Conservation (phyloP, 2,888 invertebrate genomes). For the Philereme transversata region DNA sequence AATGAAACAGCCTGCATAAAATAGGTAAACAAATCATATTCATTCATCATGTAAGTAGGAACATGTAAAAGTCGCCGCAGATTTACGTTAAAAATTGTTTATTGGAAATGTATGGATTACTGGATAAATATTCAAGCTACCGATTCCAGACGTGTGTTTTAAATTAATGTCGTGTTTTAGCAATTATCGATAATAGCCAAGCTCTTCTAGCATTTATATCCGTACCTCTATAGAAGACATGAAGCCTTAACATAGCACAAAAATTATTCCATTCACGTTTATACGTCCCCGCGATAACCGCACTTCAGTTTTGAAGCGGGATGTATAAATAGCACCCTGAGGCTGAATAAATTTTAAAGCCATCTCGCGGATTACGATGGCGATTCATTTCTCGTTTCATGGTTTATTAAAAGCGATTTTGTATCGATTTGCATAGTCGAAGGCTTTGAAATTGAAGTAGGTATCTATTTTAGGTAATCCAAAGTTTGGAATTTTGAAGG, state of each 20-base stretch:
- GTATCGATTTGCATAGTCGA: conserved; percentile 20
- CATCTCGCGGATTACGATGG: conserved; percentile 45
- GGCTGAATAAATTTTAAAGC: conserved; percentile 80
- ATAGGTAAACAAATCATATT: too few relatives aligned
- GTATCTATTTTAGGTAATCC: not conserved
- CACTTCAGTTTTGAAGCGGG: conserved; percentile 79
- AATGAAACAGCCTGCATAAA: too few relatives aligned
- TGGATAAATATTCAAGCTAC: too few relatives aligned
- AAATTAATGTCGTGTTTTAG: too few relatives aligned
- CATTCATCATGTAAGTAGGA: too few relatives aligned
- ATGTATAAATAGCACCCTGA: conserved; percentile 77
- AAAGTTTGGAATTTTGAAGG: too few relatives aligned
- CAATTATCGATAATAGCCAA: too few relatives aligned
- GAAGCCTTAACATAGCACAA: conserved; percentile 6
- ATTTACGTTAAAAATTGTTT: too few relatives aligned
- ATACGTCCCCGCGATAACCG: conserved; percentile 77
- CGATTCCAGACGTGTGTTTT: too few relatives aligned
- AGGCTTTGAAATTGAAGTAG: not conserved
- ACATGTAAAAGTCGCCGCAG: too few relatives aligned
- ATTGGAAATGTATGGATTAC: too few relatives aligned
- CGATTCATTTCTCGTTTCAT: conserved; percentile 31
- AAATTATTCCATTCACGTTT: conserved; percentile 71
- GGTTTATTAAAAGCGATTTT: conserved; percentile 32
- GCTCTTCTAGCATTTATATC: too few relatives aligned
- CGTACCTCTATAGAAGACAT: conserved; percentile 9